phyloP scores from a whole-genome alignment of 1,140 invertebrate species.

The Ceratosolen solmsi region DNA sequence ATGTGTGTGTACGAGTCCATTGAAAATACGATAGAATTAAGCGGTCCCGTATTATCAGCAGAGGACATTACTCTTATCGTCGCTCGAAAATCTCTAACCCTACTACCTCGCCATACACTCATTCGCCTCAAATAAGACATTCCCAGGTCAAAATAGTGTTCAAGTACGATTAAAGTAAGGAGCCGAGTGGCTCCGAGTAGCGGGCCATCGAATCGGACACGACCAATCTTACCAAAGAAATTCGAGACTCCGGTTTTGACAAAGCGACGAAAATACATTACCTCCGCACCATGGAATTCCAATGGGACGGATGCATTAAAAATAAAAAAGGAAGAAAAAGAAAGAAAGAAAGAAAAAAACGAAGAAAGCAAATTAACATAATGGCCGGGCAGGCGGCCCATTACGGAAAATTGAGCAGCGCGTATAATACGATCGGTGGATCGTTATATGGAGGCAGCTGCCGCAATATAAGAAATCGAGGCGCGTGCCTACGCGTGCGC shows the following conservation, averaged over 20 bases:
- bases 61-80: too few relatives aligned
- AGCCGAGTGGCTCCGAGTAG: neutral
- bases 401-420: neutral
- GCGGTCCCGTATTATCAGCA: too few relatives aligned
- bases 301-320: neutral
- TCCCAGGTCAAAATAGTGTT: neutral
- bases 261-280: neutral
- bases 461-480: neutral
- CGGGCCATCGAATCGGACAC: neutral
- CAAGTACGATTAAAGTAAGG: neutral
- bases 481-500: conserved; percentile 9
- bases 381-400: neutral
- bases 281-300: neutral
- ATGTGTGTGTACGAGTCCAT: too few relatives aligned
- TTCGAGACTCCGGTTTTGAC: neutral
- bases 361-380: conserved; percentile 9
- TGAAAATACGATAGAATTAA: too few relatives aligned
- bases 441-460: neutral
- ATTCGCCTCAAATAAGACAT: neutral
- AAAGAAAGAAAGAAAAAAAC: neutral
- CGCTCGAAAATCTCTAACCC: too few relatives aligned
- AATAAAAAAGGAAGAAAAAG: neutral
- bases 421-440: neutral
- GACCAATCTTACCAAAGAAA: neutral
- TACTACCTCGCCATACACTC: too few relatives aligned